phyloP scores from a whole-genome alignment of 1,140 invertebrate species.

The Neomicropteryx cornuta region DNA sequence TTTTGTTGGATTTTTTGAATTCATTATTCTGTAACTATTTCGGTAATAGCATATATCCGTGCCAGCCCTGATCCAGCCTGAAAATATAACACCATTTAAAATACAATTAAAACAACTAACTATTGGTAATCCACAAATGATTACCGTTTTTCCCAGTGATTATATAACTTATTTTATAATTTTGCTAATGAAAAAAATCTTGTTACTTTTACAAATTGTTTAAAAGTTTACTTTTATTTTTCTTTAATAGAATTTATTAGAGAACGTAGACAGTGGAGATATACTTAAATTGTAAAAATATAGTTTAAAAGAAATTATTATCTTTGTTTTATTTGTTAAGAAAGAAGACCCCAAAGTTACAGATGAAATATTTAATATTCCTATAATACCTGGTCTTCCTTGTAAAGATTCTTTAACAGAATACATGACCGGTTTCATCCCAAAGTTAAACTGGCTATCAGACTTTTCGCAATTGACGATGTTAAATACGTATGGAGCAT shows the following conservation, averaged over 20 bases:
- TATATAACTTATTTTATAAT: background rate
- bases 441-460: slow-evolving; percentile 84
- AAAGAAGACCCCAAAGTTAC: no score
- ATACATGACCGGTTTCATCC: slow-evolving; percentile 87
- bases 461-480: slow-evolving; percentile 86
- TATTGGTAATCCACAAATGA: no score
- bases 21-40: slow-evolving; percentile 49
- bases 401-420: slow-evolving; percentile 62
- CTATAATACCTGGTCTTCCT: slow-evolving; percentile 40
- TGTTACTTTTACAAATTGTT: background rate
- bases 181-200: background rate
- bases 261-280: background rate
- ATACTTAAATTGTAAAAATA: slow-evolving; percentile 1
- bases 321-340: no score
- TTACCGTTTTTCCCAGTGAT: no score
- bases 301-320: no score
- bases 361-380: slow-evolving; percentile 1
- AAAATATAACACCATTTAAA: slow-evolving; percentile 8
- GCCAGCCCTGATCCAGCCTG: slow-evolving; percentile 63
- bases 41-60: slow-evolving; percentile 74
- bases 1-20: slow-evolving; percentile 37
- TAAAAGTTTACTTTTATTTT: no score
- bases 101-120: no score
- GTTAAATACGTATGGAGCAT: slow-evolving; percentile 71
- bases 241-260: background rate